Evolutionary conservation across 2,113 vertebrate genomes (phyloP).

Genomic region (Neopipo cinnamomea): DNA sequence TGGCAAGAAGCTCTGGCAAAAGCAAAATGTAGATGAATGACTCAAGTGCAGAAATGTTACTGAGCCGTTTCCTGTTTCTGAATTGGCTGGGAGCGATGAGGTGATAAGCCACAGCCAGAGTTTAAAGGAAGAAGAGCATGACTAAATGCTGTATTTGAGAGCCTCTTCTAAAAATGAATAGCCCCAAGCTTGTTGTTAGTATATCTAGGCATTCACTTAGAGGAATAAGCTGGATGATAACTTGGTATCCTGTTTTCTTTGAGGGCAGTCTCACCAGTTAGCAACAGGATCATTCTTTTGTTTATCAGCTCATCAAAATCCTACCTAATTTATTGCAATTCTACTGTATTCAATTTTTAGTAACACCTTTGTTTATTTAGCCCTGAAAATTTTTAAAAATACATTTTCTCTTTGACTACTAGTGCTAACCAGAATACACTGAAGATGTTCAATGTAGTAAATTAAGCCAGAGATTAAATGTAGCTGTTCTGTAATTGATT

Average conservation of each 20-base stretch:
- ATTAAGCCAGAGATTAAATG: conserved; percentile 25
- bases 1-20: not conserved
- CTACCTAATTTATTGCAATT: not conserved
- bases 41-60: conserved; percentile 8
- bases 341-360: not conserved
- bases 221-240: not conserved
- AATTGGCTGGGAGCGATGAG: conserved; percentile 40
- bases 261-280: not conserved
- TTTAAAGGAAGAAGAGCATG: conserved; percentile 2
- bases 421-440: not conserved
- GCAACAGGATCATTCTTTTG: not conserved
- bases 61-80: conserved; percentile 2
- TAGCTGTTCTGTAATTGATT: conserved; percentile 28
- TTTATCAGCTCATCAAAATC: not conserved
- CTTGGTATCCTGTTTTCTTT: not conserved
- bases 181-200: not conserved
- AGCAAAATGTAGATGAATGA: conserved; percentile 18
- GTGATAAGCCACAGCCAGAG: conserved; percentile 29
- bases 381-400: not conserved
- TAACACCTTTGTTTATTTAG: not conserved
- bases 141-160: not conserved
- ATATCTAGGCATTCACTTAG: not conserved
- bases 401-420: not conserved
- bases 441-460: not conserved
- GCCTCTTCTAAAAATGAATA: not conserved